Evolutionary conservation across 2,113 vertebrate genomes (phyloP).

Genomic region (Microtus ochrogaster): DNA sequence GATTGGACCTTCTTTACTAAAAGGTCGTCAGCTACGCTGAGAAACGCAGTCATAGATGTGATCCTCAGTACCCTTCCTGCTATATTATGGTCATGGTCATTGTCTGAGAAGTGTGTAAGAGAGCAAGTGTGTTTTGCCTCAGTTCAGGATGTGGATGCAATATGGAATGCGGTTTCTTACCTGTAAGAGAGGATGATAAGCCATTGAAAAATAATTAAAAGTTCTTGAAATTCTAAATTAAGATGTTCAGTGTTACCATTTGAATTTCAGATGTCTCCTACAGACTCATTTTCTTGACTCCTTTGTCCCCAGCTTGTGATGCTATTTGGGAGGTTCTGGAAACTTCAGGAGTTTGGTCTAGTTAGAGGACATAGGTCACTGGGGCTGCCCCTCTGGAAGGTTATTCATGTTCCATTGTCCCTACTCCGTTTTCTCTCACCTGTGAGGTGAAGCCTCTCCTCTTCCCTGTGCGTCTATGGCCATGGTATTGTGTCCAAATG

Average conservation of each 20-base stretch:
- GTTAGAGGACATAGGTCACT: not conserved
- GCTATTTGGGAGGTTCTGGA: not conserved
- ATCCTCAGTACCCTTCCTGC: not conserved
- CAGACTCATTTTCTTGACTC: not conserved
- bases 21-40: not conserved
- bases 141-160: not conserved
- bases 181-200: not conserved
- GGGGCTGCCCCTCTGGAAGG: not conserved
- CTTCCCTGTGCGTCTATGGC: not conserved
- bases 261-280: not conserved
- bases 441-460: not conserved
- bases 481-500: not conserved
- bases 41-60: not conserved
- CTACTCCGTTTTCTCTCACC: not conserved
- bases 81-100: conserved; percentile 14
- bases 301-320: not conserved
- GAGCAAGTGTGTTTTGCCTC: not conserved
- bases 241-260: not conserved
- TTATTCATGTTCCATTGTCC: no score
- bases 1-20: not conserved
- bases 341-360: not conserved
- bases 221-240: not conserved
- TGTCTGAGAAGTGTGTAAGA: conserved; percentile 7
- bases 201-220: not conserved
- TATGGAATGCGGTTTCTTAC: not conserved